Evolutionary conservation across 2,888 invertebrate species (phyloP).

Genomic region (Thymelicus acteon): DNA sequence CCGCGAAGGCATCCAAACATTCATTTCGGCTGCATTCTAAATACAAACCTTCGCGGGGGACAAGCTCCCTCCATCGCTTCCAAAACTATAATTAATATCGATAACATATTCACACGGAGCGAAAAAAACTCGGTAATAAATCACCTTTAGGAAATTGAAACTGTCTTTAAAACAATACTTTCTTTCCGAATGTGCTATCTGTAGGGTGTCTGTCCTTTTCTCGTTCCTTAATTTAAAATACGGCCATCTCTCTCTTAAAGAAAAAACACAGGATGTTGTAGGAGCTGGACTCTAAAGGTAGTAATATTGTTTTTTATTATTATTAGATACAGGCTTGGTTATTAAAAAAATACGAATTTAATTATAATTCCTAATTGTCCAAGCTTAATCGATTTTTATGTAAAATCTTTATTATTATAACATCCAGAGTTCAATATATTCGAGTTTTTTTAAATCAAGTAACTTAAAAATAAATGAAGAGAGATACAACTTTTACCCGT

Average conservation of each 20-base stretch:
- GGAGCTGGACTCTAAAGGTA: too few relatives aligned
- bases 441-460: too few relatives aligned
- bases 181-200: conserved; percentile 63
- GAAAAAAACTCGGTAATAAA: conserved; percentile 74
- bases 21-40: conserved; percentile 65
- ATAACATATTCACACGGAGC: conserved; percentile 57
- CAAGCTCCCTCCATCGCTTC: conserved; percentile 56
- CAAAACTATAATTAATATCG: conserved; percentile 66
- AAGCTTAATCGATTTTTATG: too few relatives aligned
- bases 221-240: background rate
- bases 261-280: conserved; percentile 23
- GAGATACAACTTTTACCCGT: conserved; percentile 8
- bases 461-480: too few relatives aligned
- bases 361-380: too few relatives aligned
- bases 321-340: too few relatives aligned
- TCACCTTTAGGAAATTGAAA: conserved; percentile 85
- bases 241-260: conserved; percentile 37
- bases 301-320: too few relatives aligned
- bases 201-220: conserved; percentile 2
- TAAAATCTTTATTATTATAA: too few relatives aligned
- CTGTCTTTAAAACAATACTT: conserved; percentile 83
- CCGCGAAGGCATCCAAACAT: conserved; percentile 75
- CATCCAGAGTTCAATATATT: too few relatives aligned
- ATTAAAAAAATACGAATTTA: too few relatives aligned
- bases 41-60: conserved; percentile 79